These are phyloP conservation scores for Clarias pachynema DNA, from an alignment of 2,797 vertebrate genomes.

Conservation along the genomic window DNA sequence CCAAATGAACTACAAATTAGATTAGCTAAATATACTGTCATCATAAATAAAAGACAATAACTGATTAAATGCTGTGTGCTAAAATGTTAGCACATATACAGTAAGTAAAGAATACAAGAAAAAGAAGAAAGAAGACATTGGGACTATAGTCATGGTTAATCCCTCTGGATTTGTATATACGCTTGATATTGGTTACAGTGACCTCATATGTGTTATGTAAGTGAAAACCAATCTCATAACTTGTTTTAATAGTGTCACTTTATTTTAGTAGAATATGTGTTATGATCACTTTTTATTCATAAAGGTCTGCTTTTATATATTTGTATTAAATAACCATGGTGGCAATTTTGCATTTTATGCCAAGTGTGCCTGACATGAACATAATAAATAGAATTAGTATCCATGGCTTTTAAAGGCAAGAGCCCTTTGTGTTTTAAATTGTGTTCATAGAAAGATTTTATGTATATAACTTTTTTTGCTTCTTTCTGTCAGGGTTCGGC, in stretches of 20 bases:
- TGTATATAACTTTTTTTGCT: neutral
- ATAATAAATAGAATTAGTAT: neutral
- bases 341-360: neutral
- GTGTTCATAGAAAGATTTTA: neutral
- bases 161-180: neutral
- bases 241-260: neutral
- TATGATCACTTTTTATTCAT: neutral
- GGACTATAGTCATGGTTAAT: neutral
- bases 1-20: neutral
- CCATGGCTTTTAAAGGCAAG: neutral
- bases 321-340: neutral
- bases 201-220: neutral
- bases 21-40: neutral
- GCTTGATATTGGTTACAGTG: neutral
- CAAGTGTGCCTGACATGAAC: neutral
- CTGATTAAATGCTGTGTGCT: neutral
- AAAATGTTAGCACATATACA: neutral
- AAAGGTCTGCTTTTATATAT: neutral
- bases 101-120: neutral
- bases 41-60: neutral
- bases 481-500: slow-evolving; percentile 63
- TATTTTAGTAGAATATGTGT: neutral
- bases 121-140: neutral
- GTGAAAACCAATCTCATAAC: neutral
- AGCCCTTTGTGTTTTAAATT: neutral